Base-by-base conservation (phyloP, 2,113 vertebrate genomes). In the Theristicus caerulescens region DNA sequence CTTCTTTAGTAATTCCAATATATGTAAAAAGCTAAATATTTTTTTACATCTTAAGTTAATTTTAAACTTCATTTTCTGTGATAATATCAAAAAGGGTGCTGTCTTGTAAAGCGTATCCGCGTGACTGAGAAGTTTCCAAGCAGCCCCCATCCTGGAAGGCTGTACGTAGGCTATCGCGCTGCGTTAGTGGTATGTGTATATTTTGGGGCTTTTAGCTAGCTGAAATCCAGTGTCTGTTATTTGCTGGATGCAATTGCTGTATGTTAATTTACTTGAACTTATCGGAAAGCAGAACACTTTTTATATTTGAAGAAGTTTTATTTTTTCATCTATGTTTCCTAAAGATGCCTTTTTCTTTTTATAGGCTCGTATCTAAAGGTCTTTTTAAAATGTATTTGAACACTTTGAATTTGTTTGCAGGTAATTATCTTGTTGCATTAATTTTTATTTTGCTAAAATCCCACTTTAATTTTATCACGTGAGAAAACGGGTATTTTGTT, bases 121-220 rank as follows among this genome's bases (percentile, higher is more conserved):
- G 26, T 34, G 84, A 74, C 88, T 61, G 67, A 32, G 78, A 94
- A 88, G 64, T 86, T 82, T 80, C 95, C 92, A 52, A 61, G 77
- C 80, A 94, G 91, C 96, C 96, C 96, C 71, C 51, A 3, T 74
- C 94, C 88, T 74, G 74, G 91, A 95, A 90, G 88, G 76, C 78
- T 96, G 88, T 86, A 83, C 93, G 91, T 91, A 97, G 81, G 62
- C 87, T 90, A 29, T 96, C 92, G 95, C 16, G 16, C 94, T 80
- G 64, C 96, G 25, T 92, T 97, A 93, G 97, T 96, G 98, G 94
- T 98, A 96, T 99, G 67, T 99, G 98, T 99, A 99, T 99, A 99
- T 99, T 98, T 99, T 98, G 98, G 66, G 95, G 95, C 93, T 97
- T 97, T 97, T 93, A 80, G 92, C 79, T 96, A 82, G 85, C 82